A percentile compares a stretch with the other conserved stretches of the same genome.
These are phyloP conservation scores for Cassiopea xamachana DNA, from an alignment of 30 jellyfish, hydroid and myxozoan species.

Conservation along the genomic window DNA sequence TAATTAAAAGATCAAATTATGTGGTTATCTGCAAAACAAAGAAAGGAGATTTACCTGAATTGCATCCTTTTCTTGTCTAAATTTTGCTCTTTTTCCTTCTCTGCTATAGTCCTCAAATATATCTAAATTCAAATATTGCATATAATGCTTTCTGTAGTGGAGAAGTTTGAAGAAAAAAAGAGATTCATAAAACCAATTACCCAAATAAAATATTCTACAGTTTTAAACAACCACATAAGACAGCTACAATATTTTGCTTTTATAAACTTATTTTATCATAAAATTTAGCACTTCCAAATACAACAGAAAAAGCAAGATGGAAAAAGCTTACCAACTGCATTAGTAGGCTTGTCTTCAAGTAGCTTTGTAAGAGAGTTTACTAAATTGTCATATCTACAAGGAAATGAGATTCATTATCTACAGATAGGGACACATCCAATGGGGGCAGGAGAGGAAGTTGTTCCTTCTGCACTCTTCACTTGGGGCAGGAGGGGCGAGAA, in stretches of 20 bases:
- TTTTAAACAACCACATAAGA: not conserved
- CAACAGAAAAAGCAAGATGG: not conserved
- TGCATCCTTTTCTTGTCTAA: conserved; percentile 44
- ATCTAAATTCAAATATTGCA: conserved; percentile 5
- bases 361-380: conserved; percentile 65
- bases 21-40: too few species aligned
- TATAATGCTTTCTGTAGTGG: not conserved
- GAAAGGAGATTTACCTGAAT: conserved; percentile 37
- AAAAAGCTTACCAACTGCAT: conserved; percentile 48
- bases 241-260: not conserved
- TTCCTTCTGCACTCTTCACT: not conserved
- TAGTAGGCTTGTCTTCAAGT: conserved; percentile 60
- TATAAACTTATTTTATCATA: too few species aligned
- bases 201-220: not conserved
- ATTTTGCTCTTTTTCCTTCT: conserved; percentile 51
- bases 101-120: conserved; percentile 41
- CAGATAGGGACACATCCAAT: not conserved
- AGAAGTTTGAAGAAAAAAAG: not conserved
- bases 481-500: not conserved
- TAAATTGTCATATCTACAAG: conserved; percentile 83
- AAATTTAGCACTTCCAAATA: not conserved
- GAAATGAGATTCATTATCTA: not conserved
- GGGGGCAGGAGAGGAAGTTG: too few species aligned
- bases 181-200: too few species aligned
- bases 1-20: too few species aligned